Evolutionary conservation across 2,113 vertebrate species (phyloP), one percentile per base, ranked within the genome.

Genomic region (Atherinomorus stipes): DNA sequence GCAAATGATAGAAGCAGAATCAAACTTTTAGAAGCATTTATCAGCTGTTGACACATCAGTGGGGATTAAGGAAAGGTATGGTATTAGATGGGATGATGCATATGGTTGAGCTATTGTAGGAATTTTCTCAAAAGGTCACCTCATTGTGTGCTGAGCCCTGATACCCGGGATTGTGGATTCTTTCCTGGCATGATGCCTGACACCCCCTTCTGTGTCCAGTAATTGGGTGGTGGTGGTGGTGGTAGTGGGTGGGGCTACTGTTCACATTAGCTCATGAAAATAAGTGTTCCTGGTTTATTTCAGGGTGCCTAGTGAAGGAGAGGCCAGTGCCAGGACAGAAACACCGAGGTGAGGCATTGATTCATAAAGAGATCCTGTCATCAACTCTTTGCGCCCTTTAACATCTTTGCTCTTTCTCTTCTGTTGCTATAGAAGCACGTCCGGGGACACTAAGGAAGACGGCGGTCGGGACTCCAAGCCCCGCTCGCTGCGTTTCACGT

Each of bases 301-400:
- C 94, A 99, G 97, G 96, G 95, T 97, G 92, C 96, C 96, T 90
- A 97, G 94, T 93, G 97, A 99, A 94, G 96, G 95, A 65, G 97
- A 99, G 93, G 95, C 97, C 94, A 97, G 96, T 91, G 96, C 96
- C 95, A 96, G 96, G 93, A 94, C 94, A 77, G 97, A 98, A 91
- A 93, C 96, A 74, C 93, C 96, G 83, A 98, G 97, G 97, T 99
- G 95, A 98, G 94, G 88, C 75, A 88, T 85, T 85, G 74, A 87
- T n/a, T 60, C 26, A 45, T 2, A 8, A 3, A 78, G 42, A 61
- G 2, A 7, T 34, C 4, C 7, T 51, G 25, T 44, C 50, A 72
- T 42, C 51, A 9, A 22, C 50, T 18, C n/a, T 60, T 18, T 3
- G 0, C 37, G 37, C 58, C 56, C 26, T 21, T 78, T 37, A 78